phyloP scores from a whole-genome alignment of 2,797 vertebrate genomes.

The Miichthys miiuy region DNA sequence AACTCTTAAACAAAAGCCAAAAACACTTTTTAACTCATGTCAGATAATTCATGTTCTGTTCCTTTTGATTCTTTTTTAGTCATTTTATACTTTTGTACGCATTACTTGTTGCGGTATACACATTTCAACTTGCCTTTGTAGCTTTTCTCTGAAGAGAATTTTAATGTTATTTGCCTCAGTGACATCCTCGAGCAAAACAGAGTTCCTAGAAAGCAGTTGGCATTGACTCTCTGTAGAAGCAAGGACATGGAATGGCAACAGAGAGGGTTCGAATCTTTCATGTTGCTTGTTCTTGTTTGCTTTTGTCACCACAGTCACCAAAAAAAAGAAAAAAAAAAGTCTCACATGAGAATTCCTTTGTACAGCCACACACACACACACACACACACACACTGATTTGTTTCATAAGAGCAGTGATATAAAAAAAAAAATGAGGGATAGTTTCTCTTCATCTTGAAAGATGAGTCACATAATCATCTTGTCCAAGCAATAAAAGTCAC shows the following conservation, averaged over 20 bases:
- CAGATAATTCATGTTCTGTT: background rate
- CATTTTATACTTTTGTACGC: background rate
- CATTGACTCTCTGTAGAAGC: slow-evolving; percentile 39
- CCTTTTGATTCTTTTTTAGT: background rate
- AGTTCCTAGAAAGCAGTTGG: slow-evolving; percentile 43
- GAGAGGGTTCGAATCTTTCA: slow-evolving; percentile 45
- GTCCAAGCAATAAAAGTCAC: slow-evolving; percentile 47
- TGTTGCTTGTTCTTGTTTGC: slow-evolving; percentile 36
- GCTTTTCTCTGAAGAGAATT: background rate
- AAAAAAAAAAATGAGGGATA: slow-evolving; percentile 38
- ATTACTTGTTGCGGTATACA: background rate
- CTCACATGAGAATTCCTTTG: slow-evolving; percentile 49
- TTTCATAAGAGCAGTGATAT: slow-evolving; percentile 46
- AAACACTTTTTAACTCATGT: background rate
- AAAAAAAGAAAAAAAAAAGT: slow-evolving; percentile 31
- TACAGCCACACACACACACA: slow-evolving; percentile 12
- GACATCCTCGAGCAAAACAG: slow-evolving; percentile 6
- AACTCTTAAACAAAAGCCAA: slow-evolving; percentile 8
- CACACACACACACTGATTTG: slow-evolving; percentile 5
- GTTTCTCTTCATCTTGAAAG: slow-evolving; percentile 63
- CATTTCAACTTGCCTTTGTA: background rate
- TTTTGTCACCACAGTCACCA: slow-evolving; percentile 31
- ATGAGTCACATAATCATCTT: slow-evolving; percentile 56
- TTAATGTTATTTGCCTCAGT: slow-evolving; percentile 6
- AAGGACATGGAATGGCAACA: slow-evolving; percentile 50